A percentile compares a stretch with the other conserved stretches of the same genome.
Evolutionary conservation across 2,888 invertebrate genomes (phyloP).

Genomic region (Bibio marci): DNA sequence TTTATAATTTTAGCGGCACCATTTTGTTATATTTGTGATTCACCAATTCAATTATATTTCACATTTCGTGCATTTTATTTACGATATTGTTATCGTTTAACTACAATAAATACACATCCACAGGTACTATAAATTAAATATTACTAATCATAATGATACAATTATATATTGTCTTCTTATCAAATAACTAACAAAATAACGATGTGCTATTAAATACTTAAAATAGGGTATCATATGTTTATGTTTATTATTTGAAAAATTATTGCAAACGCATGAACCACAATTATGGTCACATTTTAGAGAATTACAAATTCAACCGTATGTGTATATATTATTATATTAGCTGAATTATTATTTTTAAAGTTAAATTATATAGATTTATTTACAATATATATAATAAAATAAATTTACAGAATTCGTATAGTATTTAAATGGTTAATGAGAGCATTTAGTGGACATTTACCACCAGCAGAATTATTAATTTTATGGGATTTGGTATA

Average conservation of each 20-base stretch:
- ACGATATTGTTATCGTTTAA: slow-evolving; percentile 81
- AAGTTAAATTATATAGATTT: not conserved
- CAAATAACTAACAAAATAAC: not conserved
- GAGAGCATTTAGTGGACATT: slow-evolving; percentile 87
- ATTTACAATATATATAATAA: not conserved
- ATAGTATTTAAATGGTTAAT: slow-evolving; percentile 94
- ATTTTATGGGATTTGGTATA: slow-evolving; percentile 77
- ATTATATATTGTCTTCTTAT: too few species aligned
- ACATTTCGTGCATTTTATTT: slow-evolving; percentile 83
- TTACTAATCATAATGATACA: too few species aligned
- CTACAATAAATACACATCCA: slow-evolving; percentile 80
- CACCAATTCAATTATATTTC: slow-evolving; percentile 72
- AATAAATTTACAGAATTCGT: slow-evolving; percentile 43
- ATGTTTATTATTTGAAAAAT: slow-evolving; percentile 73
- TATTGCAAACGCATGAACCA: slow-evolving; percentile 81
- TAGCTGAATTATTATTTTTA: not conserved
- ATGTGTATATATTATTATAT: slow-evolving; percentile 29
- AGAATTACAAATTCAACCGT: slow-evolving; percentile 81
- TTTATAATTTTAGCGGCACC: slow-evolving; percentile 85
- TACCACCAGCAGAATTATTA: slow-evolving; percentile 81
- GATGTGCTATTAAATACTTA: not conserved
- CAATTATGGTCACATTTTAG: slow-evolving; percentile 82
- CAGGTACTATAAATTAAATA: too few species aligned
- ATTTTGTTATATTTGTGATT: slow-evolving; percentile 83
- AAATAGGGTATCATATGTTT: slow-evolving; percentile 67